Percentiles rank a stretch among this genome's conserved stretches.
phyloP scores from a whole-genome alignment of 2,113 vertebrate genomes.

The Argyrosomus japonicus region DNA sequence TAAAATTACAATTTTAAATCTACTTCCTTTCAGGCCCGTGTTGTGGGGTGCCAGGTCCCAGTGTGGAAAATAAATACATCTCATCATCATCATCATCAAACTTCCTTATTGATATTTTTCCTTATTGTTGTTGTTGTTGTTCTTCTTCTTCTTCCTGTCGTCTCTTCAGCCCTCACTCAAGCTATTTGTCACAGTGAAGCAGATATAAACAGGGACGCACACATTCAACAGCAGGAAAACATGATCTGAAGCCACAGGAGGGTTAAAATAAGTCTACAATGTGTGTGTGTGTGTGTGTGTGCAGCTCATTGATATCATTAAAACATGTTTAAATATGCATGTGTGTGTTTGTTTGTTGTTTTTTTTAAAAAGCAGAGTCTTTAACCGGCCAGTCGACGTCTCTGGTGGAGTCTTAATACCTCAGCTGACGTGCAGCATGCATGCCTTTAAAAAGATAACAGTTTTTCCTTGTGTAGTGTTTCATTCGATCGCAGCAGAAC shows the following conservation, averaged over 20 bases:
- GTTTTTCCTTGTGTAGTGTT: conserved; percentile 65
- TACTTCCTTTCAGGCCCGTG: conserved; percentile 75
- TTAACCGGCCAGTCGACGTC: conserved; percentile 27
- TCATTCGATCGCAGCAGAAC: conserved; percentile 38
- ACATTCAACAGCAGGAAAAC: conserved; percentile 72
- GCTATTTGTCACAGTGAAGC: conserved; percentile 72
- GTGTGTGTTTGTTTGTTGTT: conserved; percentile 1
- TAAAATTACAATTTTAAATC: conserved; percentile 85
- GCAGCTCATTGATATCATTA: conserved; percentile 21
- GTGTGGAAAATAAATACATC: conserved; percentile 85
- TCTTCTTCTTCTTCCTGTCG: conserved; percentile 19
- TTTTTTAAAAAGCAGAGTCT: conserved; percentile 33
- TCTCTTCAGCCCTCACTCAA: conserved; percentile 32
- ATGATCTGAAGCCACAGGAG: conserved; percentile 59
- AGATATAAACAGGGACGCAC: conserved; percentile 66
- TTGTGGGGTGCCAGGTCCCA: conserved; percentile 72
- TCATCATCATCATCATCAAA: conserved; percentile 44
- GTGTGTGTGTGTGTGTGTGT: conserved; percentile 11
- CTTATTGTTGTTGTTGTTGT: conserved; percentile 71
- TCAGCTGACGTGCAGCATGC: conserved; percentile 30
- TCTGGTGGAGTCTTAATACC: conserved; percentile 6
- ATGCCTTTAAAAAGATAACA: conserved; percentile 29
- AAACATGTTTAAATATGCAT: conserved; percentile 32
- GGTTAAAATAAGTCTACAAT: conserved; percentile 51
- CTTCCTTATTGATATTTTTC: conserved; percentile 43